A percentile compares a stretch with the other conserved stretches of the same genome.
These are phyloP conservation scores for Maconellicoccus hirsutus DNA, from an alignment of 1,140 invertebrate genomes.

Conservation along the genomic window DNA sequence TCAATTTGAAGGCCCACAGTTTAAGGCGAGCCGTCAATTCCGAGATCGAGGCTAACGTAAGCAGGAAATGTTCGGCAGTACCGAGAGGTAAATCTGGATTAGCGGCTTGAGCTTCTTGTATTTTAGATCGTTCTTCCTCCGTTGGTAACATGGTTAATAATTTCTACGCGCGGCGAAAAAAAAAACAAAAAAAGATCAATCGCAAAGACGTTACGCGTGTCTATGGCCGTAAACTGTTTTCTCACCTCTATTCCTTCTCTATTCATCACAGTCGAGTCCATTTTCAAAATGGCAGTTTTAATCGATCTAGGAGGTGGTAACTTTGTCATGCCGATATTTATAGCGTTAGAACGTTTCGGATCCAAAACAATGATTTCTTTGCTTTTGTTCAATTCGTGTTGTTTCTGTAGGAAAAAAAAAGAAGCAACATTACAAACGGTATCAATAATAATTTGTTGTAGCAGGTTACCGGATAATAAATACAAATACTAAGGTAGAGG, in stretches of 20 bases:
- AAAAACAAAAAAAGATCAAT: neutral
- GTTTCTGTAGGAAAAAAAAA: slow-evolving; percentile 51
- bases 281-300: slow-evolving; percentile 96
- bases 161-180: slow-evolving; percentile 48
- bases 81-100: slow-evolving; percentile 93
- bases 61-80: slow-evolving; percentile 93
- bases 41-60: slow-evolving; percentile 89
- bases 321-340: slow-evolving; percentile 99
- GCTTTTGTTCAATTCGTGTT: slow-evolving; percentile 85
- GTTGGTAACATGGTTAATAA: slow-evolving; percentile 94
- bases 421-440: too few relatives aligned
- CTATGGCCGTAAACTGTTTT: too few relatives aligned
- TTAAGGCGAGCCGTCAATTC: slow-evolving; percentile 89
- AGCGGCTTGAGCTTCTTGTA: slow-evolving; percentile 85
- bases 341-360: slow-evolving; percentile 95
- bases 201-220: neutral
- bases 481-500: neutral
- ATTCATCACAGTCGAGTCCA: slow-evolving; percentile 97
- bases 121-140: slow-evolving; percentile 90
- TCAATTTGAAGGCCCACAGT: slow-evolving; percentile 96
- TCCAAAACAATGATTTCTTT: slow-evolving; percentile 93
- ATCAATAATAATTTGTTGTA: neutral
- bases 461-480: neutral
- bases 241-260: slow-evolving; percentile 89
- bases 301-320: slow-evolving; percentile 93